Evolutionary conservation across 2,797 vertebrate species (phyloP), one percentile per base, ranked within the genome.

Genomic region (Thaleichthys pacificus): DNA sequence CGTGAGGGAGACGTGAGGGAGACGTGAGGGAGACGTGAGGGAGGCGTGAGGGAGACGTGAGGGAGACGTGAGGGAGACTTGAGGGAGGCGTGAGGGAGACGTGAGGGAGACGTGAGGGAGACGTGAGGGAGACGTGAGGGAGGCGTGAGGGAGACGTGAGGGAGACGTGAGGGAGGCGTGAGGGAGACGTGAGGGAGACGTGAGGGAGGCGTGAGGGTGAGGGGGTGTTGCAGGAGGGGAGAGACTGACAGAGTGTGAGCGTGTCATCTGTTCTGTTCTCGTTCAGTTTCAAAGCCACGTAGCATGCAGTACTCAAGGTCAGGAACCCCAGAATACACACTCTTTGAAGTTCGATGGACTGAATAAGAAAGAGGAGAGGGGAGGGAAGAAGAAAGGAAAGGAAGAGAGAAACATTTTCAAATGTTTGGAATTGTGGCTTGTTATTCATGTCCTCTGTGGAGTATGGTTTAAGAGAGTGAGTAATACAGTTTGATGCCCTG

Each of bases 261-360:
- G 6, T 66, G 42, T 49, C 21, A 63, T 35, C 61, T n/a, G n/a
- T 7, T 6, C 32, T 17, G 60, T 15, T 11, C 28, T 30, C 19
- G 61, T 63, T 63, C 28, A 19, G 2, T 63, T 63, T 63, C 61
- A 63, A 63, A 63, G 30, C 14, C 17, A 26, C 14, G 3, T 35
- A 19, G 28, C 24, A 61, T 12, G 61, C 30, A 63, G 30, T 32
- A 35, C 62, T 38, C 62, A 64, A 64, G 62, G 62, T 64, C 62
- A 64, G 17, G n/a, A 9, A 54, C 21, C 24, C 38, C 64, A 22
- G 17, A 51, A 51, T 49, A 49, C n/a, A 15, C 2, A 8, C 24
- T 32, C 62, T 64, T 64, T 64, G 62, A 64, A 38, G 30, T 64
- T 35, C 1, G 8, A 38, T 64, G 62, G 42, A 64, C 35, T n/a